Evolutionary conservation across 2,888 invertebrate species (phyloP).

Genomic region (Diloba caeruleocephala): DNA sequence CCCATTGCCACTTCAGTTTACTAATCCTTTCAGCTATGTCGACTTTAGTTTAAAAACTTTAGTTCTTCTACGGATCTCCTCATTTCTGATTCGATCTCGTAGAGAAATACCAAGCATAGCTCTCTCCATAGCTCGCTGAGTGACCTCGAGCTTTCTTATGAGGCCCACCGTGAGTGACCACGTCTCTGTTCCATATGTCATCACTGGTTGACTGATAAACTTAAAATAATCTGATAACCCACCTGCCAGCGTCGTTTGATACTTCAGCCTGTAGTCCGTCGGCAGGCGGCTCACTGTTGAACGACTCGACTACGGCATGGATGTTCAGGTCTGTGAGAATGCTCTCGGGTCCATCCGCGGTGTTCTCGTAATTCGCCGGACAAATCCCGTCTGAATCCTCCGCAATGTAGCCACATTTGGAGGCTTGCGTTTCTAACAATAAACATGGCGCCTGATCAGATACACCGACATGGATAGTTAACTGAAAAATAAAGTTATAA

Average conservation of each 20-base stretch:
- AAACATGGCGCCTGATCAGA: conserved; percentile 89
- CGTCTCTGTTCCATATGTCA: no score
- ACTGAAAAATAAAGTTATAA: conserved; percentile 84
- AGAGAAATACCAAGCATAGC: no score
- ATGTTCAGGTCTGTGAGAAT: conserved; percentile 89
- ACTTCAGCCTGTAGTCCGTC: conserved; percentile 73
- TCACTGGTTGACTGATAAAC: no score
- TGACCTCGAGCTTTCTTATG: no score
- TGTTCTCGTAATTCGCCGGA: conserved; percentile 79
- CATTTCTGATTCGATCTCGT: no score
- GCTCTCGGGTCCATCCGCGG: conserved; percentile 80
- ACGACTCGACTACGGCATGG: conserved; percentile 83
- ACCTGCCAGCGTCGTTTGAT: conserved; percentile 92
- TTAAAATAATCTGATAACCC: no score
- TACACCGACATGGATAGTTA: conserved; percentile 95
- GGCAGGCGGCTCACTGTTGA: conserved; percentile 78
- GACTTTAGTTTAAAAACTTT: no score
- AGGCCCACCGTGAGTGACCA: no score
- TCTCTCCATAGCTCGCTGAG: no score
- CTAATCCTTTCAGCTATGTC: no score
- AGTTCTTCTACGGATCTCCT: no score
- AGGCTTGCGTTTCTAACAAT: conserved; percentile 92
- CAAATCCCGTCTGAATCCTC: conserved; percentile 88
- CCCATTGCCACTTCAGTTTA: no score
- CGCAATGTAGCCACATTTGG: conserved; percentile 88